A percentile compares a stretch with the other conserved stretches of the same genome.
Evolutionary conservation across 1,140 invertebrate genomes (phyloP).

Genomic region (Drosophila sulfurigaster): DNA sequence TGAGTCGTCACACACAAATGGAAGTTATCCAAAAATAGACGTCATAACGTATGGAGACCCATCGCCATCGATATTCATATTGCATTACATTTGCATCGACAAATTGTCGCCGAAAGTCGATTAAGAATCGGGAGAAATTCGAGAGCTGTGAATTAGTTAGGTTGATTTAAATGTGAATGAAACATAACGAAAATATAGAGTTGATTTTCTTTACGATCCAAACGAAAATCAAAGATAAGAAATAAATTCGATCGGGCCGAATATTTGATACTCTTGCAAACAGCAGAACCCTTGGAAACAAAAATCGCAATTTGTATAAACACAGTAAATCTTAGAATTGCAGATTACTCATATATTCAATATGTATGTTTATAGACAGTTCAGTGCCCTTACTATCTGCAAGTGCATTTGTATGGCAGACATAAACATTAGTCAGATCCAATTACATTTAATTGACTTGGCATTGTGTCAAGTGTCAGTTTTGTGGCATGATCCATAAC

Average conservation of each 20-base stretch:
- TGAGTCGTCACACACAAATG: not conserved
- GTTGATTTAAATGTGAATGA: not conserved
- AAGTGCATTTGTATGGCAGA: not conserved
- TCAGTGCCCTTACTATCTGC: not conserved
- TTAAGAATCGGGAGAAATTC: conserved; percentile 8
- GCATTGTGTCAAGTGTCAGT: not conserved
- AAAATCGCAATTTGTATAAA: no score
- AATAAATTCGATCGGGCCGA: conserved; percentile 11
- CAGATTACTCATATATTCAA: not conserved
- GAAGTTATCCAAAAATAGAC: conserved; percentile 17
- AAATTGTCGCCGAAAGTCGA: not conserved
- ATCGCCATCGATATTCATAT: not conserved
- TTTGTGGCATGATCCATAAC: conserved; percentile 11
- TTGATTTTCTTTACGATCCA: not conserved
- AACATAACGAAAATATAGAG: not conserved
- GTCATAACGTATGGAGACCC: conserved; percentile 5
- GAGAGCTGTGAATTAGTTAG: not conserved
- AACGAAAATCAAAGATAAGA: not conserved
- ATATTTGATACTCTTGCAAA: conserved; percentile 19
- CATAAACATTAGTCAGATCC: not conserved
- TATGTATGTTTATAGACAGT: not conserved
- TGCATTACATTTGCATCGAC: conserved; percentile 7
- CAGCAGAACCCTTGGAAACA: no score
- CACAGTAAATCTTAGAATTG: not conserved
- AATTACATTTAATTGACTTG: conserved; percentile 6